Percentiles rank a stretch among this genome's conserved stretches.
phyloP scores from a whole-genome alignment of 1,140 invertebrate genomes.

The Sycophaga agraensis region DNA sequence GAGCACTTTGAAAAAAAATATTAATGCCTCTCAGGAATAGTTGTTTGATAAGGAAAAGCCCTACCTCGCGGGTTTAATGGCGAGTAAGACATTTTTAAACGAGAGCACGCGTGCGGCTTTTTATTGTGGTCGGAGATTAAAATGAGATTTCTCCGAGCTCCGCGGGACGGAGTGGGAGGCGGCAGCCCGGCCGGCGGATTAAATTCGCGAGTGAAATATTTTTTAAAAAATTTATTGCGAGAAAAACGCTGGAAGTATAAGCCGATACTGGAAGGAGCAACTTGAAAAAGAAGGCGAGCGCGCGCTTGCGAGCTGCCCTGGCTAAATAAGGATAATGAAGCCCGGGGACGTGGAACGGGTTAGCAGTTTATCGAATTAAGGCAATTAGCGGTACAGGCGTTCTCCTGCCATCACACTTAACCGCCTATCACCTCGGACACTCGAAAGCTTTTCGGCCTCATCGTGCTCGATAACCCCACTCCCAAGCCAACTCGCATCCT shows the following conservation, averaged over 20 bases:
- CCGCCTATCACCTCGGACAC: constrained; percentile 43
- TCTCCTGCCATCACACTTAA: constrained; percentile 35
- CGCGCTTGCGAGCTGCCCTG: constrained; percentile 14
- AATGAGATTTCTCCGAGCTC: constrained; percentile 2
- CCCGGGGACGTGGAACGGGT: constrained; percentile 29
- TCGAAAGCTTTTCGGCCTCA: constrained; percentile 46
- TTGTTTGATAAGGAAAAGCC: neutral
- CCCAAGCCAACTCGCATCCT: neutral
- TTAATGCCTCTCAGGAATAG: constrained; percentile 8
- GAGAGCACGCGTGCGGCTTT: too few relatives aligned
- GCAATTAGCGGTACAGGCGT: constrained; percentile 49
- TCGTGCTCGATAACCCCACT: constrained; percentile 27
- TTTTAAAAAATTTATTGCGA: constrained; percentile 14
- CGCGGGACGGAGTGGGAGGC: too few relatives aligned
- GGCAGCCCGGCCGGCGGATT: constrained; percentile 1
- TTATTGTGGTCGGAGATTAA: neutral
- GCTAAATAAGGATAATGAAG: constrained; percentile 32
- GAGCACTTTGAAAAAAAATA: neutral
- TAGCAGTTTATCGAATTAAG: constrained; percentile 50
- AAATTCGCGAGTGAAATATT: constrained; percentile 13
- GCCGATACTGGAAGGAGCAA: neutral
- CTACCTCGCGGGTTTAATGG: neutral
- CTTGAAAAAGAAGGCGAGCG: neutral
- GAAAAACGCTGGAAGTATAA: constrained; percentile 6
- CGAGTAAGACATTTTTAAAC: constrained; percentile 9